Percentiles rank a stretch among this genome's conserved stretches.
phyloP scores from a whole-genome alignment of 2,113 vertebrate genomes.

The Paratilapia polleni region DNA sequence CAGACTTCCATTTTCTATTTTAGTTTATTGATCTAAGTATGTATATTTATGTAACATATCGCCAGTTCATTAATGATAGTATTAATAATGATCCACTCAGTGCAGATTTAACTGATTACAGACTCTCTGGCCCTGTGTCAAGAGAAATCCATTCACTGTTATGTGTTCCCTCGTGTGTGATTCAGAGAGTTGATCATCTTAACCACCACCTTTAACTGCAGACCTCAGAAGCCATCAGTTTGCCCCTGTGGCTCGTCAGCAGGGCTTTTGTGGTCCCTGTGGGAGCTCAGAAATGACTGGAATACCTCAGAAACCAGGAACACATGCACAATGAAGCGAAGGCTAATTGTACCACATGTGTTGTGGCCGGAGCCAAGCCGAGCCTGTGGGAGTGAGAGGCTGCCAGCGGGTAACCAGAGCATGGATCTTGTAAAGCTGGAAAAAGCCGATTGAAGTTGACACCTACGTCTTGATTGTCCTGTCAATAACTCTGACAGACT shows the following conservation, averaged over 20 bases:
- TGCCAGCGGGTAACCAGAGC: not conserved
- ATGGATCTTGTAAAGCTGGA: not conserved
- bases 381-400: not conserved
- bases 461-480: not conserved
- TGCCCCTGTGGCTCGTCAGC: not conserved
- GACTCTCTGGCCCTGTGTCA: too few species aligned
- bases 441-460: not conserved
- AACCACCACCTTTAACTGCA: not conserved
- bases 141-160: too few species aligned
- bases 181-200: not conserved
- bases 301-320: conserved; percentile 34
- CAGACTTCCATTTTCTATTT: not conserved
- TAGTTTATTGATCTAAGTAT: not conserved
- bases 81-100: too few species aligned
- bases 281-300: conserved; percentile 2
- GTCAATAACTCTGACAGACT: conserved; percentile 23
- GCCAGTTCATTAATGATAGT: too few species aligned
- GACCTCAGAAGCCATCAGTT: not conserved
- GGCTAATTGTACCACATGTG: conserved; percentile 44
- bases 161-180: not conserved
- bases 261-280: not conserved
- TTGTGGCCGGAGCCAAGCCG: not conserved
- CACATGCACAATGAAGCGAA: conserved; percentile 16
- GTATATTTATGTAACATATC: not conserved
- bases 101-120: not conserved